These are phyloP conservation scores for Tragelaphus imberbis DNA, from an alignment of 2,113 vertebrate species.

Conservation along the genomic window DNA sequence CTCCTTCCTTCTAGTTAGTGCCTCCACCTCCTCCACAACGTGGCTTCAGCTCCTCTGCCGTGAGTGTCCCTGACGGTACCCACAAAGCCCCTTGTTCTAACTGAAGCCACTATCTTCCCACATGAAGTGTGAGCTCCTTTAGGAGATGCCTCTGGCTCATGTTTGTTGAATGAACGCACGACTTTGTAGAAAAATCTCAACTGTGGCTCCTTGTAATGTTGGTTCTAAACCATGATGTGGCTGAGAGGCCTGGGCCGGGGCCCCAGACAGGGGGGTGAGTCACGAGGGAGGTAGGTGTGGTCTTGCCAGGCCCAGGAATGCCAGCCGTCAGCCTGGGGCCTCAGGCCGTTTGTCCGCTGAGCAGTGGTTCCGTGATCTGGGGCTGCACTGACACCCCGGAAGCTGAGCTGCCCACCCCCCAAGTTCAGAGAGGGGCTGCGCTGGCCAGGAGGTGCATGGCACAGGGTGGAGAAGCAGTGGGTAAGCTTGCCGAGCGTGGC, in stretches of 20 bases:
- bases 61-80: too few relatives aligned
- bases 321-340: background rate
- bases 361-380: background rate
- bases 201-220: background rate
- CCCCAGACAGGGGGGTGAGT: too few relatives aligned
- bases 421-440: background rate
- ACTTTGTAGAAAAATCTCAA: background rate
- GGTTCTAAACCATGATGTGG: background rate
- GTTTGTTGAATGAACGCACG: background rate
- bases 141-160: background rate
- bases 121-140: background rate
- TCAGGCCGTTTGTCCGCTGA: background rate
- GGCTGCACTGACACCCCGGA: too few relatives aligned
- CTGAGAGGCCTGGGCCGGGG: background rate
- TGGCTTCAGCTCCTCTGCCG: background rate
- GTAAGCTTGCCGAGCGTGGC: accelerated
- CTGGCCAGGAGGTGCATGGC: background rate
- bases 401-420: too few relatives aligned
- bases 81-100: background rate
- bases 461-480: background rate
- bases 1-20: background rate
- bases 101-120: accelerated
- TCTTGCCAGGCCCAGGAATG: background rate
- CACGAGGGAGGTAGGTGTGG: accelerated
- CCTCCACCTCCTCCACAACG: background rate